Conservation (phyloP, 2,797 vertebrate genomes). For the Adelosebastes latens region DNA sequence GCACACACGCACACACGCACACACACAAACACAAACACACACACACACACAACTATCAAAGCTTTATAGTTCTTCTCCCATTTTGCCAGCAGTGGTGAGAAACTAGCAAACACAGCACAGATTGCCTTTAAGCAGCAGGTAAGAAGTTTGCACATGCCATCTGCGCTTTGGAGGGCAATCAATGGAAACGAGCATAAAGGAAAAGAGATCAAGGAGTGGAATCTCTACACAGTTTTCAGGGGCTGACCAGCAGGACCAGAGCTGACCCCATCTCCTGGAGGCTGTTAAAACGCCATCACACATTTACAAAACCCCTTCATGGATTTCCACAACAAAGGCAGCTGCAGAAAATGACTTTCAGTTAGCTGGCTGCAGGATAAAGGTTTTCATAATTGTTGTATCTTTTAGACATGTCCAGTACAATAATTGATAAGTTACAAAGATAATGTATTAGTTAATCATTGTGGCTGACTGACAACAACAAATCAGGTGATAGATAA, state of each 20-base stretch:
- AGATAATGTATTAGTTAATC: conserved; percentile 53
- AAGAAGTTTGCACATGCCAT: conserved; percentile 40
- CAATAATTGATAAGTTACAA: conserved; percentile 41
- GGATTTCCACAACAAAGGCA: not conserved
- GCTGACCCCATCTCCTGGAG: not conserved
- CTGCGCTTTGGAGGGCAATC: conserved; percentile 44
- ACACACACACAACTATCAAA: conserved; percentile 1
- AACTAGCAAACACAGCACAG: conserved; percentile 32
- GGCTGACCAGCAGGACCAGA: not conserved
- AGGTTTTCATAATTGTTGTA: conserved; percentile 3
- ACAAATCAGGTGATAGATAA: conserved; percentile 26
- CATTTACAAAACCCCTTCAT: not conserved
- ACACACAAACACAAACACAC: not conserved
- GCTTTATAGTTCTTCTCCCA: conserved; percentile 30
- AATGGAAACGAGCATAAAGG: conserved; percentile 35
- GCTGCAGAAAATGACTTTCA: not conserved
- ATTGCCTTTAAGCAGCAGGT: conserved; percentile 47
- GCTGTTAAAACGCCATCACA: not conserved
- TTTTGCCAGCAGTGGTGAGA: conserved; percentile 36
- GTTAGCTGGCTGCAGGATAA: not conserved
- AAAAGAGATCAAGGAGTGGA: conserved; percentile 15
- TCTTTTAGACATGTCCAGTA: conserved; percentile 32
- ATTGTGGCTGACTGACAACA: conserved; percentile 56
- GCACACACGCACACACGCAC: not conserved
- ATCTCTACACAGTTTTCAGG: conserved; percentile 7